Evolutionary conservation across 2,113 vertebrate species (phyloP).

Genomic region (Chauna torquata): DNA sequence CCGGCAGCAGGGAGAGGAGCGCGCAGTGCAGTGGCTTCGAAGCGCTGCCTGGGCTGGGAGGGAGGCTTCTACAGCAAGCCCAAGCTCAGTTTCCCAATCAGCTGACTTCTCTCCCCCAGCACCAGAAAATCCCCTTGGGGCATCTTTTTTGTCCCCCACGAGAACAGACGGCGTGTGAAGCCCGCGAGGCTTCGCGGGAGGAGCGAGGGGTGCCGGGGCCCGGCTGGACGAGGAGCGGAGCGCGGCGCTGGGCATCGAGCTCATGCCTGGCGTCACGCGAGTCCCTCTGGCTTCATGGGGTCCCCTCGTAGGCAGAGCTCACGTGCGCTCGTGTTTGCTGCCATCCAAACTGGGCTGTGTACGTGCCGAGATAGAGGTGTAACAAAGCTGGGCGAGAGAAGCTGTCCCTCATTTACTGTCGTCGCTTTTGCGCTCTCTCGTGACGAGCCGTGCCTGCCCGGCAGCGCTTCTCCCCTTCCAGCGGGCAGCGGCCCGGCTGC

Average conservation of each 20-base stretch:
- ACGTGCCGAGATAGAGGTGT: accelerated
- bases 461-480: not conserved
- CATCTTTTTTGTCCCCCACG: not conserved
- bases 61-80: not conserved
- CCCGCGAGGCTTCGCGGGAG: not conserved
- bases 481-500: no score
- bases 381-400: not conserved
- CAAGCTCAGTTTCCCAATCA: not conserved
- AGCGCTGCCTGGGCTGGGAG: not conserved
- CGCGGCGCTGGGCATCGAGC: accelerated
- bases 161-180: not conserved
- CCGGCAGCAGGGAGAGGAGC: not conserved
- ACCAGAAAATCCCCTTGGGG: not conserved
- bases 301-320: not conserved
- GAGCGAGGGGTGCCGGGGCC: not conserved
- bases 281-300: not conserved
- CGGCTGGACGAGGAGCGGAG: not conserved
- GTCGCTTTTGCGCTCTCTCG: accelerated
- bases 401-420: not conserved
- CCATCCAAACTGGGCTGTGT: not conserved
- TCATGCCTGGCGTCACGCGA: not conserved
- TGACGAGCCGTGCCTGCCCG: not conserved
- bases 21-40: accelerated
- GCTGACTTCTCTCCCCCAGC: not conserved
- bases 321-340: not conserved